Evolutionary conservation across 2,113 vertebrate species (phyloP).

Genomic region (Raphicerus campestris): DNA sequence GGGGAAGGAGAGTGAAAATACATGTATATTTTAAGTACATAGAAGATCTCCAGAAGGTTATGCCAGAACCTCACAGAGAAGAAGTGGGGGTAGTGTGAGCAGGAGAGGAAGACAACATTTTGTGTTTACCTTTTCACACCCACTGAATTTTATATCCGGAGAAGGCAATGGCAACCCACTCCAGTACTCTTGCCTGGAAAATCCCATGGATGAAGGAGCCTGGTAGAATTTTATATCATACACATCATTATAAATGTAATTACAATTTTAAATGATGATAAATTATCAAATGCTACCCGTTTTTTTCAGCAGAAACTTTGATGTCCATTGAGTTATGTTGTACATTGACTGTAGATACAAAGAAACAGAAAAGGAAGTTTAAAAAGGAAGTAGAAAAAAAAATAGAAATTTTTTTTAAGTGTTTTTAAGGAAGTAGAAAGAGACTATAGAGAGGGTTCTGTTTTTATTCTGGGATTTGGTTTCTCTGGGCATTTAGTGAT

Average conservation of each 20-base stretch:
- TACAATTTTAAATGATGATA: not conserved
- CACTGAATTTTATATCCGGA: not conserved
- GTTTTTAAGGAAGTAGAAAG: not conserved
- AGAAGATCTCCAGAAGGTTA: not conserved
- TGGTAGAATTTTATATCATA: not conserved
- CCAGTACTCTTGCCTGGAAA: too few relatives aligned
- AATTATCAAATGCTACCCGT: not conserved
- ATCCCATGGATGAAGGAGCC: too few relatives aligned
- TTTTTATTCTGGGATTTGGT: not conserved
- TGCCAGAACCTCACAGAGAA: not conserved
- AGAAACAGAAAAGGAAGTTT: not conserved
- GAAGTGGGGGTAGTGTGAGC: not conserved
- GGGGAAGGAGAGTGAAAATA: not conserved
- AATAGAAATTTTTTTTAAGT: not conserved
- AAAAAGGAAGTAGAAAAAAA: conserved; percentile 14
- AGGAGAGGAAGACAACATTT: not conserved
- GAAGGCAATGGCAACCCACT: too few relatives aligned
- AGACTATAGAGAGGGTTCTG: not conserved
- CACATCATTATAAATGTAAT: not conserved
- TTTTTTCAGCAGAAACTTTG: not conserved
- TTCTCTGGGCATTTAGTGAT: not conserved
- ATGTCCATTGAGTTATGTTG: not conserved
- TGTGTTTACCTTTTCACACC: not conserved
- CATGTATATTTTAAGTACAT: not conserved
- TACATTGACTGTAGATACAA: not conserved